A percentile compares a stretch with the other conserved stretches of the same genome.
phyloP scores from a whole-genome alignment of 2,888 invertebrate genomes.

The Chromoteleia sp. region DNA sequence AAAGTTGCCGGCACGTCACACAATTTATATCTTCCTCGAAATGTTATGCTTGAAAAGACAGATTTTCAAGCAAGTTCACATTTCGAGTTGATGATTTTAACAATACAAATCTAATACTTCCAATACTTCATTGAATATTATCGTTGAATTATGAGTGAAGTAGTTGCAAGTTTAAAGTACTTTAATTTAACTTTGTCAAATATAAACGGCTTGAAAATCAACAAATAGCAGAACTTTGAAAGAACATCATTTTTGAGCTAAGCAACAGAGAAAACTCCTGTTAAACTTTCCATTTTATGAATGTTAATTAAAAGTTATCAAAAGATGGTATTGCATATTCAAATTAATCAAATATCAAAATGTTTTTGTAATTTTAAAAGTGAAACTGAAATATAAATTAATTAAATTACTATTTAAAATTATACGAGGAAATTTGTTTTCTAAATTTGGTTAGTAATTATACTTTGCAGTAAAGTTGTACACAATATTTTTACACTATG shows the following conservation, averaged over 20 bases:
- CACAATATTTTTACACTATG: too few species aligned
- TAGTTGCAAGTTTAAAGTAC: conserved; percentile 17
- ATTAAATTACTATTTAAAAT: too few species aligned
- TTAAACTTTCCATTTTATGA: conserved; percentile 8
- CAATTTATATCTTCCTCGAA: too few species aligned
- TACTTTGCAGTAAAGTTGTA: too few species aligned
- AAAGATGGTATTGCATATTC: conserved; percentile 8
- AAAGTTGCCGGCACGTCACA: too few species aligned
- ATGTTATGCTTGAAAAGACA: too few species aligned
- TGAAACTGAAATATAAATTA: too few species aligned
- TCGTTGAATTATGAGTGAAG: conserved; percentile 9
- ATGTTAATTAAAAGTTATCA: conserved; percentile 26
- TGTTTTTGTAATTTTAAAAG: too few species aligned
- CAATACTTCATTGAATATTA: conserved; percentile 23
- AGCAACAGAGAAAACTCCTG: conserved; percentile 3
- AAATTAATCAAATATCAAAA: too few species aligned
- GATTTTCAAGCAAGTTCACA: too few species aligned
- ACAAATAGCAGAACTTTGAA: conserved; percentile 9
- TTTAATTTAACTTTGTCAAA: conserved; percentile 24
- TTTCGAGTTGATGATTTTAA: conserved; percentile 1
- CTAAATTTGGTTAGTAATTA: too few species aligned
- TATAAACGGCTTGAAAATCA: background rate
- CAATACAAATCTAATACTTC: conserved; percentile 17
- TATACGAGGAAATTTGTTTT: too few species aligned
- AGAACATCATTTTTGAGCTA: conserved; percentile 14